phyloP scores from a whole-genome alignment of 2,113 vertebrate genomes.

The Scomber colias region DNA sequence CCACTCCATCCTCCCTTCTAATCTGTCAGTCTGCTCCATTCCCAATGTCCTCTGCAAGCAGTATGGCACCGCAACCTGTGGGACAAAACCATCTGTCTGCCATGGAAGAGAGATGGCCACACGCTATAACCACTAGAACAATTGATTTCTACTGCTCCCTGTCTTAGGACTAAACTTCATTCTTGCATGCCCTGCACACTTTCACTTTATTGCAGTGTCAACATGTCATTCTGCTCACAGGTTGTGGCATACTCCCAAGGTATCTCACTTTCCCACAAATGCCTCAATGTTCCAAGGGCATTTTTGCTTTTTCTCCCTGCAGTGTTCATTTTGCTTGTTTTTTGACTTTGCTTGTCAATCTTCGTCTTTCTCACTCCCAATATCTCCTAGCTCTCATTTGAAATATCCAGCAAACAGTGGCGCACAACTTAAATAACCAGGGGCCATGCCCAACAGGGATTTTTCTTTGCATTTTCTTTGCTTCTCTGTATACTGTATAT shows the following conservation, averaged over 20 bases:
- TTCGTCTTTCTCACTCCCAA: conserved; percentile 6
- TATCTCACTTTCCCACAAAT: conserved; percentile 19
- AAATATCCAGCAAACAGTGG: not conserved
- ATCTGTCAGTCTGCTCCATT: conserved; percentile 52
- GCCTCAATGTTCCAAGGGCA: conserved; percentile 23
- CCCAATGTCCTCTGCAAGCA: conserved; percentile 47
- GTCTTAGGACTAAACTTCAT: conserved; percentile 36
- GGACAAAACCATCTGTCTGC: conserved; percentile 69
- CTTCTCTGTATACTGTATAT: not conserved
- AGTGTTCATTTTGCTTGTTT: conserved; percentile 44
- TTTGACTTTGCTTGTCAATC: conserved; percentile 32
- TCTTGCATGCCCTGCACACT: conserved; percentile 22
- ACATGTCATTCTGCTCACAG: conserved; percentile 55
- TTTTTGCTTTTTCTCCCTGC: conserved; percentile 30
- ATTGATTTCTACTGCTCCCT: conserved; percentile 67
- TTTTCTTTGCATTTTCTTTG: not conserved
- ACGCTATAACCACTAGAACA: conserved; percentile 65
- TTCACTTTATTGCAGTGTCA: conserved; percentile 42
- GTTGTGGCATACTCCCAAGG: conserved; percentile 43
- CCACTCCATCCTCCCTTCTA: conserved; percentile 41
- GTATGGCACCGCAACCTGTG: conserved; percentile 47
- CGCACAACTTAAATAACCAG: not conserved
- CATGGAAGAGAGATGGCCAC: conserved; percentile 49
- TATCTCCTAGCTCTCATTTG: not conserved
- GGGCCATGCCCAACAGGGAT: not conserved